These are phyloP conservation scores for Agriotes lineatus DNA, from an alignment of 2,888 invertebrate species.

Conservation along the genomic window DNA sequence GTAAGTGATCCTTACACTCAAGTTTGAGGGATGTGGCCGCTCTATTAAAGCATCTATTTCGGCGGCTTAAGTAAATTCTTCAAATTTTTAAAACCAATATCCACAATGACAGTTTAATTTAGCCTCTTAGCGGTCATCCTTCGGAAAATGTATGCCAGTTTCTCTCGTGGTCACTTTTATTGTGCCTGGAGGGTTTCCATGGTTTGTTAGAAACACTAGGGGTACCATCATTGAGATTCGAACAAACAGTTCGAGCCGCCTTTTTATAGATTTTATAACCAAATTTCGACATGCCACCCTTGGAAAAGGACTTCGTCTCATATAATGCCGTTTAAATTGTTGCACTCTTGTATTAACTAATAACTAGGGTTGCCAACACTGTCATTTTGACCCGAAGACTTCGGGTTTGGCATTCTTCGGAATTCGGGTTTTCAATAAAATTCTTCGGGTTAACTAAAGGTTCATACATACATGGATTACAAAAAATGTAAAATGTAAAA, in stretches of 20 bases:
- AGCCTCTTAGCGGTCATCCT: slow-evolving; percentile 1
- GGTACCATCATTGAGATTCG: slow-evolving; percentile 39
- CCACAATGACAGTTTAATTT: slow-evolving; percentile 16
- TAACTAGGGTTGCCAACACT: no score
- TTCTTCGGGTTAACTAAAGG: no score
- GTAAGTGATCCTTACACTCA: no score
- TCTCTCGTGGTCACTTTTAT: slow-evolving; percentile 6
- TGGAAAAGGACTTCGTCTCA: slow-evolving; percentile 15
- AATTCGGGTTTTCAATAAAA: no score
- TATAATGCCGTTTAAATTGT: slow-evolving; percentile 42
- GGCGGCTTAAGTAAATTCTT: slow-evolving; percentile 34
- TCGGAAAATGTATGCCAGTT: slow-evolving; percentile 10
- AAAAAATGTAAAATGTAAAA: no score
- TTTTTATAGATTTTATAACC: slow-evolving; percentile 40
- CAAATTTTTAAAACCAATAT: slow-evolving; percentile 30
- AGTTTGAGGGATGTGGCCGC: no score
- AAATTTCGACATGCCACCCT: slow-evolving; percentile 33
- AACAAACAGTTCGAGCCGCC: slow-evolving; percentile 43
- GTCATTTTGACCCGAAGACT: no score
- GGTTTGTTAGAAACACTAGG: slow-evolving; percentile 51
- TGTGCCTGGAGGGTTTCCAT: no score
- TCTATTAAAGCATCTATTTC: slow-evolving; percentile 30
- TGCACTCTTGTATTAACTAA: slow-evolving; percentile 34
- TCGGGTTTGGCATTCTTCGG: no score
- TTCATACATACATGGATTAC: no score